Percentiles rank a stretch among this genome's conserved stretches.
Conservation (phyloP, 2,888 invertebrate species). For the Autographa gamma region DNA sequence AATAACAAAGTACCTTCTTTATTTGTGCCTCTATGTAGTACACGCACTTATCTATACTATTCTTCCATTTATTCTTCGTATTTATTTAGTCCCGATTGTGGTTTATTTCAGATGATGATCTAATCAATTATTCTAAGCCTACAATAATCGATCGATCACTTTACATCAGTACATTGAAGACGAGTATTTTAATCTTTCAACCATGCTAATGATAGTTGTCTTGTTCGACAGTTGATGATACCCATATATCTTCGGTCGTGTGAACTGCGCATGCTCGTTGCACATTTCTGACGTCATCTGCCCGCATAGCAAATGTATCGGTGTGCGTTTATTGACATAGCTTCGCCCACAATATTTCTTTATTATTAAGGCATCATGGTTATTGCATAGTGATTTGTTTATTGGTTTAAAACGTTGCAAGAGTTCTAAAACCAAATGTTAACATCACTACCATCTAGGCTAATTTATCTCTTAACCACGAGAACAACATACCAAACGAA, state of each 20-base stretch:
- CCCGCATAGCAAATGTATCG: conserved; percentile 4
- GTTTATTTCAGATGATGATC: background rate
- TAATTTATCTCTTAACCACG: too few relatives aligned
- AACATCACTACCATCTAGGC: too few relatives aligned
- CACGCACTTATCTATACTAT: too few relatives aligned
- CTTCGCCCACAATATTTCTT: background rate
- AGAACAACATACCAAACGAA: too few relatives aligned
- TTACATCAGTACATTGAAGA: background rate
- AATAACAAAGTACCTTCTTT: too few relatives aligned
- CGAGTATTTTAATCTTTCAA: conserved; percentile 1
- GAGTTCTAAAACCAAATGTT: too few relatives aligned
- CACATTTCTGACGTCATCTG: conserved; percentile 2
- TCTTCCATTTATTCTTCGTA: too few relatives aligned
- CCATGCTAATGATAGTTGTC: conserved; percentile 19
- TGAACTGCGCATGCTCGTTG: background rate
- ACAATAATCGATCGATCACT: background rate
- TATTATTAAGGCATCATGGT: background rate
- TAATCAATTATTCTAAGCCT: background rate
- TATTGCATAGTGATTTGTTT: too few relatives aligned
- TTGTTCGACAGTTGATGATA: background rate
- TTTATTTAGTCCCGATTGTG: too few relatives aligned
- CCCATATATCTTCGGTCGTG: conserved; percentile 4
- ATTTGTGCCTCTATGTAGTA: too few relatives aligned
- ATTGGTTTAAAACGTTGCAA: too few relatives aligned
- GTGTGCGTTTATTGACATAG: background rate